phyloP scores from a whole-genome alignment of 2,113 vertebrate genomes.

The Calidris pygmaea region DNA sequence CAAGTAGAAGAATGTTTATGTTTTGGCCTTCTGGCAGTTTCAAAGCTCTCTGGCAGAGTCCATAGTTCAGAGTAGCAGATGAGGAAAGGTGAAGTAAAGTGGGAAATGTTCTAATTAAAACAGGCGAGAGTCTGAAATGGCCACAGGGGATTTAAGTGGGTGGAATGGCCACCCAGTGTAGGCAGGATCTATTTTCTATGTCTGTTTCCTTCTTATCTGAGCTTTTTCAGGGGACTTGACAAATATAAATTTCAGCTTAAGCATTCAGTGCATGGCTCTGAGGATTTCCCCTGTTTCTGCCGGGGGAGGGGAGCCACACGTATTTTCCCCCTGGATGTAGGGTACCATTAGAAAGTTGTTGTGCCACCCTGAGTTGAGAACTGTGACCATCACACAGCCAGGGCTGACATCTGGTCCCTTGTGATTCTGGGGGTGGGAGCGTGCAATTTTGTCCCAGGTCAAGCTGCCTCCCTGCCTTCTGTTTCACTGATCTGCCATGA shows the following conservation, averaged over 20 bases:
- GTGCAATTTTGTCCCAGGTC: accelerated
- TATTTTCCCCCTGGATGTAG: neutral
- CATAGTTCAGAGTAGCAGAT: neutral
- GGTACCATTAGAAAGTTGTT: neutral
- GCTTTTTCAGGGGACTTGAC: neutral
- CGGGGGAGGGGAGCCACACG: accelerated
- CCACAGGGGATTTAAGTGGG: neutral
- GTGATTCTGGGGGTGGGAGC: neutral
- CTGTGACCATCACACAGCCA: accelerated
- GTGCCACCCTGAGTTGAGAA: neutral
- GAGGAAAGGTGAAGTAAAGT: neutral
- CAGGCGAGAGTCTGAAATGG: neutral
- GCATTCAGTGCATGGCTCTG: neutral
- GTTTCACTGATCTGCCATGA: neutral
- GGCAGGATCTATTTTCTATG: neutral
- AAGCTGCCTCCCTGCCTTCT: neutral
- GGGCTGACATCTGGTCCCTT: neutral
- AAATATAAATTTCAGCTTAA: neutral
- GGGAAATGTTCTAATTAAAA: neutral
- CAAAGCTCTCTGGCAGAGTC: neutral
- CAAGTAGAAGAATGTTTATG: neutral
- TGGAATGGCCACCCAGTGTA: neutral
- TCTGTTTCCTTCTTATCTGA: neutral
- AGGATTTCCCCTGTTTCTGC: neutral
- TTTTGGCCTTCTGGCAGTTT: neutral